Evolutionary conservation across 92 coral and sea anemone species (phyloP), one percentile per base, ranked within the genome.

Genomic region (Epizoanthus ramosus): DNA sequence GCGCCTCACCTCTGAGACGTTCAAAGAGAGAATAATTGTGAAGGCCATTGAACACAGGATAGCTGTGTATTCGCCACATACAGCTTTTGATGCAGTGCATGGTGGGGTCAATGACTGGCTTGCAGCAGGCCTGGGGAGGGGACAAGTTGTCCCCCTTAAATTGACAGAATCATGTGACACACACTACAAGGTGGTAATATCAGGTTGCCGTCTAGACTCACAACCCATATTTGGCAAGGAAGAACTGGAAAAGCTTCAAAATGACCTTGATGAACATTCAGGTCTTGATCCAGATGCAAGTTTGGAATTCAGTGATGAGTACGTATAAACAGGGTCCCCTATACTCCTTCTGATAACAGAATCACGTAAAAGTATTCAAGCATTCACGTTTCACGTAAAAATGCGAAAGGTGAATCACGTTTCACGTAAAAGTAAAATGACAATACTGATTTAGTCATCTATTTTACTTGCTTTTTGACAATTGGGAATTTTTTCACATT

Each of bases 71-170:
- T 97, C 99, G 8, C 99, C 99, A 3, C 99, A 97, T 75, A 97
- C 99, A 19, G 93, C 98, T 0, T 97, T 97, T 88, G 99, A 97
- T 88, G 94, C 95, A 35, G 97, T 97, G n/a, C 85, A 90, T 35
- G 90, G 92, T 83, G 99, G 99, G 50, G 95, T 97, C 5, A 97
- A 97, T 84, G 99, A 97, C 87, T 97, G 99, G 99, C 93, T 97
- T 33, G 99, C 99, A 0, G 77, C 92, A 47, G 99, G 98, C 39
- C 82, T 97, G 21, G 99, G 99, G 35, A 77, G 67, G 5, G 95
- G 92, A 31, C 15, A 61, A 13, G 91, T 94, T 4, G 71, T 56
- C 35, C 98, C 98, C 4, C 74, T 97, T 19, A 63, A 58, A 39
- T 45, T 81, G 68, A 84, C 97, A 25, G 71, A 77, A 19, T 10